Conservation (phyloP, 2,797 vertebrate genomes). For the Dryobates pubescens region DNA sequence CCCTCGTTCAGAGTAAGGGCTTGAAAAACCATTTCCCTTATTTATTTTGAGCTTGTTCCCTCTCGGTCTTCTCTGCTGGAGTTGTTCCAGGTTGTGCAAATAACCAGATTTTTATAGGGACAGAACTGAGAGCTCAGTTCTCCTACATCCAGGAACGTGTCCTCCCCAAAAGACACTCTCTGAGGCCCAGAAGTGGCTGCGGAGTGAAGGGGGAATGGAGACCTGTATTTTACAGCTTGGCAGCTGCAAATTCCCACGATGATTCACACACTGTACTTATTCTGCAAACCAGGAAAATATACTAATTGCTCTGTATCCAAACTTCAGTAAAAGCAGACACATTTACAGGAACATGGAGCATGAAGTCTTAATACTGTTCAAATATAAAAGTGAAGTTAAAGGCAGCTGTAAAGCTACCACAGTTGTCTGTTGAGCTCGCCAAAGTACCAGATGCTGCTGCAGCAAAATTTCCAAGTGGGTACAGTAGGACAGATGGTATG, state of each 20-base stretch:
- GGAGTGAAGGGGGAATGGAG: background rate
- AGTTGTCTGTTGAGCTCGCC: slow-evolving; percentile 46
- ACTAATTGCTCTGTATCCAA: background rate
- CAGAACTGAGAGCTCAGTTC: background rate
- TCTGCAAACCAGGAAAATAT: background rate
- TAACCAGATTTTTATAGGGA: background rate
- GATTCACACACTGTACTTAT: background rate
- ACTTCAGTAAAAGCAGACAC: background rate
- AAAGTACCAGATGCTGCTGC: slow-evolving; percentile 56
- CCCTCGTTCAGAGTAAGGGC: background rate
- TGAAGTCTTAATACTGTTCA: slow-evolving; percentile 19
- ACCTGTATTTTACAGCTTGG: background rate
- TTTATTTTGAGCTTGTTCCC: background rate
- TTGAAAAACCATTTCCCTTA: background rate
- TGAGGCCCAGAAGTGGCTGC: background rate
- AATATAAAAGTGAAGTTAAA: slow-evolving; percentile 12
- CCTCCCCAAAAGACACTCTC: background rate
- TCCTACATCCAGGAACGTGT: background rate
- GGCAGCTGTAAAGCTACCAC: slow-evolving; percentile 50
- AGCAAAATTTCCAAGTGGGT: slow-evolving; percentile 30
- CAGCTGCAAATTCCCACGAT: background rate
- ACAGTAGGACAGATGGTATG: slow-evolving; percentile 32
- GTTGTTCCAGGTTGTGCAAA: background rate
- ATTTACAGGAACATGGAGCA: background rate
- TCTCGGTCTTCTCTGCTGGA: background rate